These are phyloP conservation scores for Scrobipalpa atriplicella DNA, from an alignment of 2,888 invertebrate species.

Conservation along the genomic window DNA sequence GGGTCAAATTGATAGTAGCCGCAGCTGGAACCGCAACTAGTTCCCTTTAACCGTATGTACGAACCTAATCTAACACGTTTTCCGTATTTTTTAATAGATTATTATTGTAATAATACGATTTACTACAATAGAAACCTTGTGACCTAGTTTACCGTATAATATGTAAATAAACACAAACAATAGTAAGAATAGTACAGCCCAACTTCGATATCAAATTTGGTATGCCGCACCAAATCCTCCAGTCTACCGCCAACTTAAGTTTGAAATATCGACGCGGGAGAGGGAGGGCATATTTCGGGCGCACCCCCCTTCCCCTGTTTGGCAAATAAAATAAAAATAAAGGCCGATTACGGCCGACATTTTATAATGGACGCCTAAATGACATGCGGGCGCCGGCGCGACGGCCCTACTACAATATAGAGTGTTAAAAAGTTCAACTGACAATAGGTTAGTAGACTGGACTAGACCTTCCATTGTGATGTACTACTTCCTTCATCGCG, in stretches of 20 bases:
- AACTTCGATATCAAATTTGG: conserved; percentile 44
- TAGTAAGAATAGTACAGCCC: neutral
- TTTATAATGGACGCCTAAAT: conserved; percentile 80
- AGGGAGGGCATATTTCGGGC: conserved; percentile 40
- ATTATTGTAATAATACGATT: too few species aligned
- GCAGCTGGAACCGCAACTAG: too few species aligned
- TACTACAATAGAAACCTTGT: too few species aligned
- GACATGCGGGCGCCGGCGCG: conserved; percentile 78
- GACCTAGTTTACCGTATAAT: neutral
- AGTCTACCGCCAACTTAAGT: conserved; percentile 48
- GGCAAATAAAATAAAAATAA: conserved; percentile 81
- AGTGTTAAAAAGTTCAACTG: neutral
- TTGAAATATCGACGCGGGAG: conserved; percentile 65
- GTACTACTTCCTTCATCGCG: too few species aligned
- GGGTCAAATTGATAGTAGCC: too few species aligned
- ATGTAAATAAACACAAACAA: neutral
- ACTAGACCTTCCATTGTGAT: neutral
- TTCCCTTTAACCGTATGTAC: too few species aligned
- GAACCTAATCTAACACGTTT: too few species aligned
- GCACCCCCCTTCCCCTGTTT: conserved; percentile 44
- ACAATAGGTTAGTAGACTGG: conserved; percentile 7
- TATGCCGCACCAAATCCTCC: conserved; percentile 50
- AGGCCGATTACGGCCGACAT: conserved; percentile 79
- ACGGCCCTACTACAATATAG: conserved; percentile 42
- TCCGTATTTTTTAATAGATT: too few species aligned